phyloP scores from a whole-genome alignment of 2,888 invertebrate species.

The Hipparchia semele region DNA sequence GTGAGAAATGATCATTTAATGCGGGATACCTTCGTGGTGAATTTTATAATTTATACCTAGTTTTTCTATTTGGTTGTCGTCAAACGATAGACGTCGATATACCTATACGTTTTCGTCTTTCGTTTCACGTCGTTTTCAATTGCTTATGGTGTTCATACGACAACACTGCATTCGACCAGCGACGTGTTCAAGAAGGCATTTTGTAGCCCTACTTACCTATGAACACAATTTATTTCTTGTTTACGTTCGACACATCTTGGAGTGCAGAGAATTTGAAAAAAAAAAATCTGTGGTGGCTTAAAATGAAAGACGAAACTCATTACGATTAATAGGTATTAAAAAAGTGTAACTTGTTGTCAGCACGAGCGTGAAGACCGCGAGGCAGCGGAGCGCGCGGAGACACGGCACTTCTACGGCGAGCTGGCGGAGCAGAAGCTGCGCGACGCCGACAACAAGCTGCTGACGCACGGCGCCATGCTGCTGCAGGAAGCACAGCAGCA shows the following conservation, averaged over 20 bases:
- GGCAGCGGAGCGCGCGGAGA: conserved; percentile 57
- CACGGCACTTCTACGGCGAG: conserved; percentile 69
- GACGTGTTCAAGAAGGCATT: no score
- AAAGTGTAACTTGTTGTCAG: conserved; percentile 43
- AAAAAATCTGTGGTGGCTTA: no score
- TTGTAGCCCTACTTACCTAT: no score
- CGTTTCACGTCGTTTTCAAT: no score
- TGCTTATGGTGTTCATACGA: no score
- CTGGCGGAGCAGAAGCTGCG: conserved; percentile 63
- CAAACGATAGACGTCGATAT: background rate
- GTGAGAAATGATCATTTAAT: conserved; percentile 52
- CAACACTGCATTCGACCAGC: no score
- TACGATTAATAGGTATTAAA: no score
- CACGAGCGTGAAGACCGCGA: conserved; percentile 67
- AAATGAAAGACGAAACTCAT: no score
- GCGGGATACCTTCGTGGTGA: background rate
- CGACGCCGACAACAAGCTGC: conserved; percentile 76
- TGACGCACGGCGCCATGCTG: conserved; percentile 75
- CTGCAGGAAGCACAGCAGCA: conserved; percentile 66
- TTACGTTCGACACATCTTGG: no score
- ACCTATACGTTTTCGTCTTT: background rate
- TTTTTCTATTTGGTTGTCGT: background rate
- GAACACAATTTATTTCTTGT: no score
- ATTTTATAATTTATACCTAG: background rate
- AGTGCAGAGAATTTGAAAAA: no score